phyloP scores from a whole-genome alignment of 2,113 vertebrate genomes.

The Corythoichthys haematopterus region DNA sequence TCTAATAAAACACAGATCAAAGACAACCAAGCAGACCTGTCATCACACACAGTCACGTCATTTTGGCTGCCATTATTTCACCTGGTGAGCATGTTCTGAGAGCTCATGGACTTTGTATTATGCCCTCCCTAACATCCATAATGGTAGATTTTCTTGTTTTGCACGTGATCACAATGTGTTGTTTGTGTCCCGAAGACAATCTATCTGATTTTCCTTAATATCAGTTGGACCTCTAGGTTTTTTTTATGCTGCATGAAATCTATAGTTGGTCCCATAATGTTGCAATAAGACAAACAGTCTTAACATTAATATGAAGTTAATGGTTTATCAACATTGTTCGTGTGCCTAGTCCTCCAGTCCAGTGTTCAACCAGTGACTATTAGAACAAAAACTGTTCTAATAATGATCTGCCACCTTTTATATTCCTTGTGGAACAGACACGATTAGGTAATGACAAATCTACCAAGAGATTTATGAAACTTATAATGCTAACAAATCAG shows the following conservation, averaged over 20 bases:
- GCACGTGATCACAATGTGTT: slow-evolving; percentile 9
- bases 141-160: slow-evolving; percentile 32
- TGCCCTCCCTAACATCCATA: neutral
- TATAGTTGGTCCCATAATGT: slow-evolving; percentile 19
- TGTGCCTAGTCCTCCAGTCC: slow-evolving; percentile 18
- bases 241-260: slow-evolving; percentile 10
- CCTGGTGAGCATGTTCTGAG: slow-evolving; percentile 18
- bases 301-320: slow-evolving; percentile 3
- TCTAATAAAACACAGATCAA: slow-evolving; percentile 70
- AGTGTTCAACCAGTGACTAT: slow-evolving; percentile 1
- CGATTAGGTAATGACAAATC: slow-evolving; percentile 49
- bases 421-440: slow-evolving; percentile 33
- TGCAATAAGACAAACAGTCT: slow-evolving; percentile 11
- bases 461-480: slow-evolving; percentile 48
- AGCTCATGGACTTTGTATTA: slow-evolving; percentile 23
- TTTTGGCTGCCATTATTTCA: slow-evolving; percentile 23
- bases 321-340: slow-evolving; percentile 13
- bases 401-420: neutral
- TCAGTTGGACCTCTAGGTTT: neutral
- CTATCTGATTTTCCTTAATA: neutral
- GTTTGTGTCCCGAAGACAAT: slow-evolving; percentile 8
- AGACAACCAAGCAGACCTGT: slow-evolving; percentile 47
- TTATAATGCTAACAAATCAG: slow-evolving; percentile 57
- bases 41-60: slow-evolving; percentile 39
- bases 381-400: slow-evolving; percentile 23